phyloP scores from a whole-genome alignment of 2,888 invertebrate species.

The Lasiommata megera region DNA sequence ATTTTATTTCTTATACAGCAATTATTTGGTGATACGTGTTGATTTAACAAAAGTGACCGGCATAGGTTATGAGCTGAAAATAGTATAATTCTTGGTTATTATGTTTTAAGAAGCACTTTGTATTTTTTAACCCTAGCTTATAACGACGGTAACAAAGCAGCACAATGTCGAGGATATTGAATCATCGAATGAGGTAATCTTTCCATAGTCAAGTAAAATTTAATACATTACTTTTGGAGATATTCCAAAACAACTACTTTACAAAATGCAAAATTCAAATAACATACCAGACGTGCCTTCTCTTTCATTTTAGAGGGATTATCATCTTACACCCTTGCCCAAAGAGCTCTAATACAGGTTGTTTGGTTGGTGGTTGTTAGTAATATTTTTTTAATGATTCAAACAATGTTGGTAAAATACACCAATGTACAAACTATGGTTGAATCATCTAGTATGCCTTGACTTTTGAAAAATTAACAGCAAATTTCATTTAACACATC shows the following conservation, averaged over 20 bases:
- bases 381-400: no score
- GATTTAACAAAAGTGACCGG: slow-evolving; percentile 52
- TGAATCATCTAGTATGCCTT: no score
- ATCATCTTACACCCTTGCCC: no score
- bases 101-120: slow-evolving; percentile 43
- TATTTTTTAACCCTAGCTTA: slow-evolving; percentile 38
- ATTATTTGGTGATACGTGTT: slow-evolving; percentile 42
- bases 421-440: no score
- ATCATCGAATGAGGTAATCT: slow-evolving; percentile 67
- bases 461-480: no score
- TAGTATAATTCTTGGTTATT: slow-evolving; percentile 49
- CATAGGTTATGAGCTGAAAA: slow-evolving; percentile 67
- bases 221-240: not conserved
- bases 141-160: slow-evolving; percentile 45
- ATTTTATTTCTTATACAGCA: slow-evolving; percentile 39
- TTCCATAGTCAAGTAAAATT: not conserved
- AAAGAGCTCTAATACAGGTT: no score
- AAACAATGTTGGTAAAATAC: no score
- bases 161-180: slow-evolving; percentile 75
- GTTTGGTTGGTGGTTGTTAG: no score
- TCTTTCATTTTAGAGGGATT: no score
- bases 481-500: no score
- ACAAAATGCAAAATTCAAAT: not conserved
- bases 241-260: not conserved
- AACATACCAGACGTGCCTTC: no score